Evolutionary conservation across 1,140 invertebrate species (phyloP), one percentile per base, ranked within the genome.

Genomic region (Drosophila rhopaloa): DNA sequence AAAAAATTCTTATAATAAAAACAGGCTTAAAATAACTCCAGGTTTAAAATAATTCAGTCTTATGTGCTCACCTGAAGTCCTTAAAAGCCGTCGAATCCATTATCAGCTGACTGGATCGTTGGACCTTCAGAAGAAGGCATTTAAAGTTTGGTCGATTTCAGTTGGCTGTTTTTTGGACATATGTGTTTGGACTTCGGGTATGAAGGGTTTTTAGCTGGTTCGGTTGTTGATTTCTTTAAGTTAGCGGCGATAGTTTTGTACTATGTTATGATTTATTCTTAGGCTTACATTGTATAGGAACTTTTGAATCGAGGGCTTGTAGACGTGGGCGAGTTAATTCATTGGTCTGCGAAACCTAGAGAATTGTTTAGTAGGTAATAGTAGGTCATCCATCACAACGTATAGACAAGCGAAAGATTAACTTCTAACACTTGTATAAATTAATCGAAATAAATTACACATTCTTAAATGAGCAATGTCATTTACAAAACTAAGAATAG

Each of bases 221-320:
- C 35, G 14, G 35, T 66, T 37, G 37, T 61, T 66, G 38, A 29
- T 57, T 46, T 35, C 35, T 61, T 38, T 43, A 56, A 61, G 13
- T 60, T 47, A 50, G 24, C 16, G 47, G 57, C 59, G 41, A 61
- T 65, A 40, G 66, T 76, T 89, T 86, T 80, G 72, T 89, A 80
- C 84, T 77, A 35, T 66, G 70, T 74, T 71, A 58, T 53, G 41
- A 57, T 75, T 76, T 67, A 58, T 35, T 14, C 53, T 68, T 76
- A 79, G 41, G 46, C 66, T 86, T 86, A 86, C 72, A 75, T 74
- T 55, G 82, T 86, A 88, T 89, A 88, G 84, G 84, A 88, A 89
- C 84, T 88, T 84, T 58, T 75, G 10, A 77, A 72, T 77, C 76
- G 63, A 76, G 47, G 38, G 72, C 51, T 73, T 63, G 47, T 55